Conservation (phyloP, 2,888 invertebrate genomes). For the Eristalis intricaria region DNA sequence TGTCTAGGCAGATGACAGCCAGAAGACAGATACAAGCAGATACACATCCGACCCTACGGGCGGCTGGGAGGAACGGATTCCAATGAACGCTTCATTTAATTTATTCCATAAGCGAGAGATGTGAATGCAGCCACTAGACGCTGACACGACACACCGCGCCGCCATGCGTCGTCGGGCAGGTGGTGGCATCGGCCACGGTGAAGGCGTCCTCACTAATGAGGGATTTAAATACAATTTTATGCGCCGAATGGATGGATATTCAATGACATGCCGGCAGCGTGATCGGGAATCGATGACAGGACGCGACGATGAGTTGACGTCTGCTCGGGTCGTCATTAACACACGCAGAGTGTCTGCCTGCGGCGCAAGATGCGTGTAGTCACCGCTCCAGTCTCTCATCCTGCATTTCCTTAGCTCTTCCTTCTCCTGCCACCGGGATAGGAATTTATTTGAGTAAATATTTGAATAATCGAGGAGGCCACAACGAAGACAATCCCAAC, state of each 20-base stretch:
- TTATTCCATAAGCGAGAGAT: conserved; percentile 52
- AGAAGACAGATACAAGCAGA: conserved; percentile 38
- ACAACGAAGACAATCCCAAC: conserved; percentile 3
- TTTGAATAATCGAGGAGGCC: conserved; percentile 33
- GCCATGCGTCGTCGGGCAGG: neutral
- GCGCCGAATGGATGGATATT: conserved; percentile 17
- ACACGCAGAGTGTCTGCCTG: neutral
- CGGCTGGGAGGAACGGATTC: conserved; percentile 45
- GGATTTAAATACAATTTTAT: conserved; percentile 66
- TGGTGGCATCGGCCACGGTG: neutral
- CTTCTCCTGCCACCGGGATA: neutral
- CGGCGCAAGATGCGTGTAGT: conserved; percentile 6
- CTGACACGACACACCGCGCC: neutral
- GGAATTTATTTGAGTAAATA: conserved; percentile 54
- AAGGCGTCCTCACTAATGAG: conserved; percentile 34
- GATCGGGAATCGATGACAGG: conserved; percentile 38
- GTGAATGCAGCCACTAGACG: conserved; percentile 21
- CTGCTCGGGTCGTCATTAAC: conserved; percentile 23
- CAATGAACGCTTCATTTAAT: conserved; percentile 63
- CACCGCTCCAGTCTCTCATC: neutral
- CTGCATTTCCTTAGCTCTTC: neutral
- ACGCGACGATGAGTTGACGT: conserved; percentile 33
- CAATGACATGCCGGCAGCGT: conserved; percentile 17
- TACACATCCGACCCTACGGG: conserved; percentile 1
- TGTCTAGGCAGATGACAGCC: conserved; percentile 25